phyloP scores from a whole-genome alignment of 2,113 vertebrate species.

The Phodopus roborovskii region DNA sequence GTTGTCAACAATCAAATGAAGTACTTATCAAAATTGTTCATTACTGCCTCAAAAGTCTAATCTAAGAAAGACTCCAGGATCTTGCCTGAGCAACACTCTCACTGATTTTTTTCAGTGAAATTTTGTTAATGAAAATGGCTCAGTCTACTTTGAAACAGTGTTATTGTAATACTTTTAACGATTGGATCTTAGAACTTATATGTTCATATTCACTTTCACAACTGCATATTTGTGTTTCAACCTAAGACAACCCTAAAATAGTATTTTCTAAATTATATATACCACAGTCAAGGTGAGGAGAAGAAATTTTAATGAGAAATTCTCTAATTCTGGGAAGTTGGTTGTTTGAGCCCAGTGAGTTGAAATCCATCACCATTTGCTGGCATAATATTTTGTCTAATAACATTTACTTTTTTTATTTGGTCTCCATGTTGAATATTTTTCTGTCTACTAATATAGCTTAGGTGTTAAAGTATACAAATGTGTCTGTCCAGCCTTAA shows the following conservation, averaged over 20 bases:
- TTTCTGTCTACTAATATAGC: not conserved
- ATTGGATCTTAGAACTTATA: not conserved
- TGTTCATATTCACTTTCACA: not conserved
- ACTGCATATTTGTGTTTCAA: not conserved
- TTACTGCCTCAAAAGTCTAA: not conserved
- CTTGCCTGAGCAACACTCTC: not conserved
- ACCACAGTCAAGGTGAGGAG: not conserved
- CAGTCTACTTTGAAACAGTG: not conserved
- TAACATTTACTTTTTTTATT: not conserved
- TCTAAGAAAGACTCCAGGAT: not conserved
- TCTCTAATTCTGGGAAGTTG: not conserved
- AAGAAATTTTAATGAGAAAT: not conserved
- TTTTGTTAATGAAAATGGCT: not conserved
- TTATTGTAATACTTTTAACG: not conserved
- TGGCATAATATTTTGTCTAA: conserved; percentile 13
- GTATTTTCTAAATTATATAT: not conserved
- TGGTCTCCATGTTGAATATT: not conserved
- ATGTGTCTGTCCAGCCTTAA: not conserved
- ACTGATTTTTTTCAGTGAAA: no score
- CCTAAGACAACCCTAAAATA: not conserved
- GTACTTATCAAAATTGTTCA: not conserved
- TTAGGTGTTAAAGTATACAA: not conserved
- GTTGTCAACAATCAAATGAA: not conserved
- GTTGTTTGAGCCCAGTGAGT: not conserved
- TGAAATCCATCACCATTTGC: not conserved